Evolutionary conservation across 2,113 vertebrate species (phyloP), one percentile per base, ranked within the genome.

Genomic region (Oophaga pumilio): DNA sequence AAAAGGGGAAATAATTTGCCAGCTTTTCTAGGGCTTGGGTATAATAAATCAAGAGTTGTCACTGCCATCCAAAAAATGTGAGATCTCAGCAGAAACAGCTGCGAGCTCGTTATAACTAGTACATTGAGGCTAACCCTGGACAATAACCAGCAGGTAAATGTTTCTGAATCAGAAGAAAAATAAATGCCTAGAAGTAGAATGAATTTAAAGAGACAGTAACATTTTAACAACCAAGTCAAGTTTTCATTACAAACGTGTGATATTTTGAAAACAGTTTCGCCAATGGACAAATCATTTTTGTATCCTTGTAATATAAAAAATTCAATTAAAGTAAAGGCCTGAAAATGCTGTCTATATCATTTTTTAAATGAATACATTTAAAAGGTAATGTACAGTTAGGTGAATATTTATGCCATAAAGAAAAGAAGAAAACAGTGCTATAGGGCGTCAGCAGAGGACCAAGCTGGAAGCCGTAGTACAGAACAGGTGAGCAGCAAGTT

Each of bases 41-140:
- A 84, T 88, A 88, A 88, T 88, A 88, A 88, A 88, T 88, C 87
- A 88, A 88, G 50, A 17, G 28, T 84, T 88, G 87, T 84, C 87
- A 88, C 28, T 22, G 80, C 71, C 73, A 84, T 83, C 69, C 57
- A 87, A 83, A 88, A 87, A 88, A 88, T 76, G 50, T 88, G 73
- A 88, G 81, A 50, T 66, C 71, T 88, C 87, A 88, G 87, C 87
- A 88, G 60, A 88, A 88, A 88, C 57, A 56, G 71, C 56, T 84
- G 87, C 87, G 62, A 53, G 56, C 73, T 88, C 17, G 69, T 84
- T 77, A 87, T 64, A 84, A 84, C 87, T 88, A 68, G 80, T 53
- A 76, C 81, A 88, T 43, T 77, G 49, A 84, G 60, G 71, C 59
- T 66, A 57, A 80, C 53, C 17, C 77, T 59, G 77, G 76, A 53